phyloP scores from a whole-genome alignment of 2,113 vertebrate species.

The Spermophilus dauricus region DNA sequence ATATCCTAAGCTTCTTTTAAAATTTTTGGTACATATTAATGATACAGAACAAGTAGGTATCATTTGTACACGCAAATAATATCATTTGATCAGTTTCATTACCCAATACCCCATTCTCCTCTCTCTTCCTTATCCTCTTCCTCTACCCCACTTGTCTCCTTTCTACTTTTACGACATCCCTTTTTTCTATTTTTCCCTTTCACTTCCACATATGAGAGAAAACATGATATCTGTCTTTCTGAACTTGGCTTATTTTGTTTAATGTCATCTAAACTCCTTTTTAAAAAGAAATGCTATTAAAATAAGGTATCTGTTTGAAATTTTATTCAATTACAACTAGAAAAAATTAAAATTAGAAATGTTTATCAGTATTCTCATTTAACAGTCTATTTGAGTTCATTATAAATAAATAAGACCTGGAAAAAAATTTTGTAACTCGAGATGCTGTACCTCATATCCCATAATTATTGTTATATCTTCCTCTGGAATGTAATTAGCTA shows the following conservation, averaged over 20 bases:
- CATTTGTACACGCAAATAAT: no score
- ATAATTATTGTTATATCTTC: conserved; percentile 76
- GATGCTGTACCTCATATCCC: conserved; percentile 74
- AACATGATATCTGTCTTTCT: no score
- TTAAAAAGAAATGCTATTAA: conserved; percentile 23
- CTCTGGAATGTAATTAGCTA: conserved; percentile 71
- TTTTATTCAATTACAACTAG: neutral
- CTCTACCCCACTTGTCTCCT: no score
- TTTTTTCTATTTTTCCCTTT: no score
- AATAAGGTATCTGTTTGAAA: conserved; percentile 29
- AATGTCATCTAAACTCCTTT: neutral
- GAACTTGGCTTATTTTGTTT: no score
- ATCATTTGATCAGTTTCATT: no score
- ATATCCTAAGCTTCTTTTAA: neutral
- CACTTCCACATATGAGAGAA: no score
- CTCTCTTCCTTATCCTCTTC: no score
- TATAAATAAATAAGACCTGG: conserved; percentile 63
- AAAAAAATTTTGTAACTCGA: conserved; percentile 63
- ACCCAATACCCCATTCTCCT: no score
- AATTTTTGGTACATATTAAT: no score
- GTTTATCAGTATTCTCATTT: conserved; percentile 31
- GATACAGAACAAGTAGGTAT: no score
- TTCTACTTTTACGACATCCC: no score
- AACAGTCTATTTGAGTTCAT: conserved; percentile 29
- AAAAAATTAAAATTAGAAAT: neutral